Evolutionary conservation across 2,113 vertebrate genomes (phyloP).

Genomic region (Hemibagrus wyckioides): DNA sequence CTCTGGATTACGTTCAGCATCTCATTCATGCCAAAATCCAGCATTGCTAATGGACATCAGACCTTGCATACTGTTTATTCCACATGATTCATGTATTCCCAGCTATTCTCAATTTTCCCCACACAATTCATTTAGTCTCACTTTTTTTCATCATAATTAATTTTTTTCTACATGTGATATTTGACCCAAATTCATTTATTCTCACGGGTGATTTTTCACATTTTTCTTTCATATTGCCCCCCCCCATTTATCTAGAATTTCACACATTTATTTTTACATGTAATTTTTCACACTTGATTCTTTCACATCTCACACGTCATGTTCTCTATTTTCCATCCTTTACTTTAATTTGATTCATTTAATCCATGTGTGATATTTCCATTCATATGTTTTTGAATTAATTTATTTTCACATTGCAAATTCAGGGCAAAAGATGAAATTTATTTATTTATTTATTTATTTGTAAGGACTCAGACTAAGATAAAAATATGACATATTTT

Average conservation of each 20-base stretch:
- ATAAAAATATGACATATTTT: background rate
- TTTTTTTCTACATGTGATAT: background rate
- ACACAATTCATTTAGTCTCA: background rate
- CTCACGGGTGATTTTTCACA: background rate
- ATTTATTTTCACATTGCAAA: background rate
- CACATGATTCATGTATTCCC: background rate
- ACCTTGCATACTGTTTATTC: background rate
- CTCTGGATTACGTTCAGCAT: background rate
- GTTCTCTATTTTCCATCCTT: background rate
- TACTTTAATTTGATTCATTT: background rate
- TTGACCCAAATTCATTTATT: background rate
- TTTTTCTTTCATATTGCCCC: background rate
- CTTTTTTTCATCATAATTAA: background rate
- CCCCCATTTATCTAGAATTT: no score
- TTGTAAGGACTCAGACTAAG: background rate
- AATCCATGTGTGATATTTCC: background rate
- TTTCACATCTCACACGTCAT: no score
- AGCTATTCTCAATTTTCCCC: background rate
- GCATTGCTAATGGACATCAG: background rate
- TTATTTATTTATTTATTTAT: no score
- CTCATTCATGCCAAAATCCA: background rate
- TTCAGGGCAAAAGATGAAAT: no score
- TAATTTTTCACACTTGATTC: no score
- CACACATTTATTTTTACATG: background rate
- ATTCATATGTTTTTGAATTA: background rate